A percentile compares a stretch with the other conserved stretches of the same genome.
These are phyloP conservation scores for Sweltsa coloradensis DNA, from an alignment of 1,140 invertebrate genomes.

Conservation along the genomic window DNA sequence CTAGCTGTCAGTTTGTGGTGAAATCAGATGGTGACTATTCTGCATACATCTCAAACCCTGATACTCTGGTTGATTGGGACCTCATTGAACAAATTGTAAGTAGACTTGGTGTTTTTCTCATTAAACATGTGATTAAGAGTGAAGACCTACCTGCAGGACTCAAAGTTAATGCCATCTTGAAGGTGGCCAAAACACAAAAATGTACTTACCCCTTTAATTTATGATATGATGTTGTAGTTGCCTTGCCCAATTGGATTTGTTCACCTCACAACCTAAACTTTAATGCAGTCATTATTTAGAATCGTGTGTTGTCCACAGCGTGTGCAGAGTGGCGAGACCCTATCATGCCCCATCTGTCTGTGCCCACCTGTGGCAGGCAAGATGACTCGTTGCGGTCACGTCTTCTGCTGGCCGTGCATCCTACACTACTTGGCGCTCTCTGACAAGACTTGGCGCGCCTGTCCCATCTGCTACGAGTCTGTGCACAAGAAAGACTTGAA, in stretches of 20 bases:
- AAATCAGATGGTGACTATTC: constrained; percentile 63
- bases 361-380: constrained; percentile 71
- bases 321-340: constrained; percentile 47
- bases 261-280: too few relatives aligned
- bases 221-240: too few relatives aligned
- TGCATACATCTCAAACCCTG: constrained; percentile 65
- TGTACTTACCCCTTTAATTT: too few relatives aligned
- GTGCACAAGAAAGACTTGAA: constrained; percentile 68
- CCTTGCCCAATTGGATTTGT: too few relatives aligned
- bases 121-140: too few relatives aligned
- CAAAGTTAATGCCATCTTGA: too few relatives aligned
- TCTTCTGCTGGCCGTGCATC: constrained; percentile 92
- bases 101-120: constrained; percentile 18
- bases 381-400: constrained; percentile 89
- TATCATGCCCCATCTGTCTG: constrained; percentile 86
- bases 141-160: too few relatives aligned
- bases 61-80: constrained; percentile 83
- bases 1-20: constrained; percentile 92
- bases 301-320: constrained; percentile 30
- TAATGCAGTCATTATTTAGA: constrained; percentile 6
- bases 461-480: constrained; percentile 78
- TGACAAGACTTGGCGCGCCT: constrained; percentile 63
- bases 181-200: too few relatives aligned
- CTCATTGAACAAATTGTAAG: constrained; percentile 84
- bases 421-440: constrained; percentile 80